Base-by-base conservation (phyloP, 2,113 vertebrate genomes). In the Phaethornis superciliosus region DNA sequence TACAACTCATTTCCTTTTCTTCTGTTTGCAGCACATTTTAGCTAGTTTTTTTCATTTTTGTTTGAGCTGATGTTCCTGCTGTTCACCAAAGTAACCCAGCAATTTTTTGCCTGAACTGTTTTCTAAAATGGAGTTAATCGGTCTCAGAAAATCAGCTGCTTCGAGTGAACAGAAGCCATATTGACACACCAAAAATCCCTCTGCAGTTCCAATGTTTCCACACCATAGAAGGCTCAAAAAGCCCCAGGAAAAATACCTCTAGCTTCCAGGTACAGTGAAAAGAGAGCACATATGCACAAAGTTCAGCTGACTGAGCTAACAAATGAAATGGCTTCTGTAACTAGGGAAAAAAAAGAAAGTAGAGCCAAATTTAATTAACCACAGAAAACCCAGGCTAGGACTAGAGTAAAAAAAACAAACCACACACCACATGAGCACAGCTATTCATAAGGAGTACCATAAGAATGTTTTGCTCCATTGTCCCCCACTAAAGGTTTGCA, bases 341-440 rank as follows among this genome's bases (percentile, higher is more conserved):
- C 60, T 37, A 35, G 60, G 88, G n/a, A n/a, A n/a, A 80, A 77
- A 58, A 88, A 81, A 83, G 51, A 94, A 95, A 87, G 59, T 46
- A 90, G 95, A 94, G 70, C 20, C 88, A 95, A 74, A 86, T 94
- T 91, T 95, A 85, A 95, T 95, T 96, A 97, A 89, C 91, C 81
- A 91, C 14, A 46, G 85, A 96, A 97, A 97, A 84, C 56, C 54
- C 56, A 69, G 75, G 78, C 86, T 90, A 80, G 72, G 79, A 89
- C 84, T 87, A 4, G 2, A 24, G 22, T 11, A 37, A 65, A 95
- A 82, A 90, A 54, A 20, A 49, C 37, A 79, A 40, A 15, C 2
- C 26, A 59, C 5, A 49, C 47, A 49, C 21, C 80, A 65, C 18
- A 28, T 20, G 30, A 95, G 71, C 51, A 90, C 35, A 91, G 58